Evolutionary conservation across 2,797 vertebrate species (phyloP).

Genomic region (Enoplosus armatus): DNA sequence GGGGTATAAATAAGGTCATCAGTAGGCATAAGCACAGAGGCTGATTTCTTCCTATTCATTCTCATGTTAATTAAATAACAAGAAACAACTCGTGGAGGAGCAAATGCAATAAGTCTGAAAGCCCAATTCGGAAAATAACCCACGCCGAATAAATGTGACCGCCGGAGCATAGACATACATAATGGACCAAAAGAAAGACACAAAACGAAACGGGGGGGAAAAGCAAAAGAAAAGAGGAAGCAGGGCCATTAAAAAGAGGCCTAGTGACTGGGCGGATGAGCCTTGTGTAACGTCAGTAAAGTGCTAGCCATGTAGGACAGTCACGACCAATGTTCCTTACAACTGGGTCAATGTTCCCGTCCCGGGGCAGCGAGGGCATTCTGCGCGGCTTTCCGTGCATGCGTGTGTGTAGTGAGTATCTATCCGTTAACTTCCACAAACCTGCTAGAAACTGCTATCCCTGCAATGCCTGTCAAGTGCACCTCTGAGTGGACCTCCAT

Average conservation of each 20-base stretch:
- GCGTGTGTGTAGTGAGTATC: not conserved
- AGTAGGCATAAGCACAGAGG: slow-evolving; percentile 44
- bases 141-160: slow-evolving; percentile 53
- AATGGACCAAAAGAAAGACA: slow-evolving; percentile 62
- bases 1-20: slow-evolving; percentile 48
- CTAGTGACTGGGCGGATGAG: slow-evolving; percentile 64
- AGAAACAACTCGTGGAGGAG: slow-evolving; percentile 52
- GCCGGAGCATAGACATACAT: slow-evolving; percentile 63
- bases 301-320: slow-evolving; percentile 79
- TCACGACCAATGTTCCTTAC: slow-evolving; percentile 76
- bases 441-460: slow-evolving; percentile 50
- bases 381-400: slow-evolving; percentile 15
- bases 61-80: slow-evolving; percentile 59
- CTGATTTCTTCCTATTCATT: slow-evolving; percentile 32
- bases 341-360: slow-evolving; percentile 79
- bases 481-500: slow-evolving; percentile 66
- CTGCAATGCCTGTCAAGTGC: slow-evolving; percentile 64
- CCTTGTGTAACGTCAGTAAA: slow-evolving; percentile 77
- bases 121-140: slow-evolving; percentile 53
- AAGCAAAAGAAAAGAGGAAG: slow-evolving; percentile 50
- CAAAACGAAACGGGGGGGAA: not conserved
- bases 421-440: slow-evolving; percentile 50
- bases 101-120: slow-evolving; percentile 45
- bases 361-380: slow-evolving; percentile 73
- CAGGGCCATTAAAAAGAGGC: slow-evolving; percentile 60